Evolutionary conservation across 2,113 vertebrate genomes (phyloP), one percentile per base, ranked within the genome.

Genomic region (Zootoca vivipara): DNA sequence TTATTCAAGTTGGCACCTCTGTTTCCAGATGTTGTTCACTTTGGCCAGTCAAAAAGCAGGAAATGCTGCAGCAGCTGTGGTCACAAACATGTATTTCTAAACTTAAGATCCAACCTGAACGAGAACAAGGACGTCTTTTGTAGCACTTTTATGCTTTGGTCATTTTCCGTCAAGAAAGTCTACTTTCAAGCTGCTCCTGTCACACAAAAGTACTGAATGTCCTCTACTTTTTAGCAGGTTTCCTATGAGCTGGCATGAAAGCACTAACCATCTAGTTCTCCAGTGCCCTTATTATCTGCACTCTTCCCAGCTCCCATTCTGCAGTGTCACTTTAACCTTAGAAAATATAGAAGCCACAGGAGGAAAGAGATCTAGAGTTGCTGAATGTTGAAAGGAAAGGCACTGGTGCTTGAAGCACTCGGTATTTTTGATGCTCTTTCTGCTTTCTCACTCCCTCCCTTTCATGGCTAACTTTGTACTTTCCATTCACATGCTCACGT

Each of bases 341-440:
- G 7, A 88, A 81, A 89, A 92, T 88, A 2, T 46, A n/a, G 33
- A 85, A n/a, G 82, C 73, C 87, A 89, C 88, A 78, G 56, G 83
- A 38, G 73, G 33, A 26, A 38, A 56, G 52, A 30, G 78, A 56
- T 69, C 33, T 30, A 38, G 24, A 58, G 33, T 9, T 42, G 16
- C 67, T 72, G 77, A 22, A 46, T 33, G 28, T 10, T 33, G 56
- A 62, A 33, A 74, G 64, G 62, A 69, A 69, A 42, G 7, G n/a
- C 13, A 35, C 33, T 16, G 24, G 28, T 67, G 40, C 85, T 26
- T 86, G 40, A 78, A 5, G 0, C 56, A n/a, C 28, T 70, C 42
- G 13, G 64, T 24, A 42, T 15, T 28, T 73, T 58, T 33, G 52
- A 62, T 42, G 24, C 42, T 28, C 7, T 65, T 10, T 82, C 38